Evolutionary conservation across 1,140 invertebrate species (phyloP).

Genomic region (Amphibalanus amphitrite): DNA sequence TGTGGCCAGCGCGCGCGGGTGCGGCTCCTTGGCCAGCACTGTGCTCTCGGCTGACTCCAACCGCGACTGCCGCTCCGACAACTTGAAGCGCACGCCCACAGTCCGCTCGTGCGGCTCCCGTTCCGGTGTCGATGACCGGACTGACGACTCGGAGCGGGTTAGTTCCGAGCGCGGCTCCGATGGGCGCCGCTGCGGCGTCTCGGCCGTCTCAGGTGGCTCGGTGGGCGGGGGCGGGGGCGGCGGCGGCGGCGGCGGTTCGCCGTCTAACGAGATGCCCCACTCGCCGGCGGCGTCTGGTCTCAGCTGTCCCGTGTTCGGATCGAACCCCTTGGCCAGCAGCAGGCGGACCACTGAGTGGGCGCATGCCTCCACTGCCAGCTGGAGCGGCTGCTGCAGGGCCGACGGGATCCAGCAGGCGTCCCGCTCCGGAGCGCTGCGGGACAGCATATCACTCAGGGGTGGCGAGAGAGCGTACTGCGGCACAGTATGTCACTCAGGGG

Average conservation of each 20-base stretch:
- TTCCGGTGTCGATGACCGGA: too few species aligned
- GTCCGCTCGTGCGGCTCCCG: too few species aligned
- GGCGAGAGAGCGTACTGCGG: too few species aligned
- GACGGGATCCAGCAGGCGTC: constrained; percentile 3
- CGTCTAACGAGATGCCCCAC: constrained; percentile 35
- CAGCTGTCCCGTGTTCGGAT: constrained; percentile 32
- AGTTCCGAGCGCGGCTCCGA: too few species aligned
- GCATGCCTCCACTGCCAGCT: constrained; percentile 37
- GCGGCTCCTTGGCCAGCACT: background rate
- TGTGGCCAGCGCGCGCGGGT: background rate
- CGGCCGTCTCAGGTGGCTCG: constrained; percentile 34
- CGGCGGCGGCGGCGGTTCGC: constrained; percentile 33
- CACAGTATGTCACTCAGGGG: too few species aligned
- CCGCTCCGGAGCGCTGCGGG: background rate
- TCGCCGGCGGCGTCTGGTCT: constrained; percentile 29
- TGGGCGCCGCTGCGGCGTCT: constrained; percentile 25
- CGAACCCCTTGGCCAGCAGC: constrained; percentile 35
- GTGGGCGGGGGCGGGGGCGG: constrained; percentile 27
- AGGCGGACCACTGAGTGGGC: constrained; percentile 35
- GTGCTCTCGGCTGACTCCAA: background rate
- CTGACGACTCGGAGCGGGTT: background rate
- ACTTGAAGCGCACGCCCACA: background rate
- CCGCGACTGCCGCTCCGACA: background rate
- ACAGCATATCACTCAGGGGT: too few species aligned
- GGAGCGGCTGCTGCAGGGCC: constrained; percentile 23